Evolutionary conservation across 2,113 vertebrate species (phyloP), one percentile per base, ranked within the genome.

Genomic region (Lutjanus erythropterus): DNA sequence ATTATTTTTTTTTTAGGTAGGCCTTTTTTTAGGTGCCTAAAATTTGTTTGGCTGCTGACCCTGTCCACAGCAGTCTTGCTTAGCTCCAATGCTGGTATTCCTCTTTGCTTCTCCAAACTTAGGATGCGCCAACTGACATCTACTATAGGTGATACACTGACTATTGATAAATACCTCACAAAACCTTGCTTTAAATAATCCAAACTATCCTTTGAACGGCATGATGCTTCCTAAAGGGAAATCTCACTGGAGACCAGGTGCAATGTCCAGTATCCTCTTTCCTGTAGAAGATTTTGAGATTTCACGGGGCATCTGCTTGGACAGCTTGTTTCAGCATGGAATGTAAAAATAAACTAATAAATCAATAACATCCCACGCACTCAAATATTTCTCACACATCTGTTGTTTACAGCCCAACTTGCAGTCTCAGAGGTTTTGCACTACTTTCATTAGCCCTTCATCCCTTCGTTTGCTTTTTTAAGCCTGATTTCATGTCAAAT

Each of bases 331-430:
- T 71, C 52, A 19, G 41, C 16, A 27, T 60, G 55, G 65, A 61
- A 65, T 44, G 68, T 53, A 68, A 58, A 81, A 84, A 72, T 52
- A 82, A 72, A 69, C 12, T 27, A 62, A 86, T 76, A 81, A 86
- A 87, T 88, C 84, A 86, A 75, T 80, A 46, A 75, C 44, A 65
- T 55, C 23, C 23, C 25, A 27, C 29, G 31, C 35, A 52, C 23
- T 73, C 41, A 67, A 62, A 83, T 78, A 74, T 70, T 82, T 83
- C 49, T 44, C 41, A 71, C 72, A 78, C 88, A 89, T 86, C 86
- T 91, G 88, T 67, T 88, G 80, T 86, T 91, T 88, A 78, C 78
- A 77, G 46, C 52, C 58, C 8, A 42, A 59, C 46, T 69, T 39
- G 18, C 53, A 23, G 50, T 21, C 79, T 71, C 60, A 10, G 3